Conservation (phyloP, 2,113 vertebrate genomes). For the Micronycteris hirsuta region DNA sequence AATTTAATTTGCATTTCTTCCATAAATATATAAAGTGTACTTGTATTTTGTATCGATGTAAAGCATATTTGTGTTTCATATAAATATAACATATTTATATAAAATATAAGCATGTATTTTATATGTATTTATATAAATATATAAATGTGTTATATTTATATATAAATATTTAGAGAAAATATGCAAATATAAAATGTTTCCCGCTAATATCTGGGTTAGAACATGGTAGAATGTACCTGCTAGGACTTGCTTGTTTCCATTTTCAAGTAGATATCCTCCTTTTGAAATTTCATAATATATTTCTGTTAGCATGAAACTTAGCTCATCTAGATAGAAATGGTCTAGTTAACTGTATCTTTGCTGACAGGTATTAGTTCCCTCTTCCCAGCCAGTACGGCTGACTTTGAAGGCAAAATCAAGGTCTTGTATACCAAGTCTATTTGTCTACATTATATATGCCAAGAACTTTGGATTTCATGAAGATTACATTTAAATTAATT, state of each 20-base stretch:
- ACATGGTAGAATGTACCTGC: background rate
- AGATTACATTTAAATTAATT: background rate
- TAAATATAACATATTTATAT: background rate
- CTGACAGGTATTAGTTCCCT: background rate
- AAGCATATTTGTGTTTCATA: background rate
- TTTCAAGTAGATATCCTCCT: background rate
- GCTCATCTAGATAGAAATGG: background rate
- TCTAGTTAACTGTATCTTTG: background rate
- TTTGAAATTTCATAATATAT: background rate
- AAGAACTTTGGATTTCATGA: background rate
- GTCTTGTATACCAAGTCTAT: background rate
- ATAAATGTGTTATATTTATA: background rate
- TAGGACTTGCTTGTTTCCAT: background rate
- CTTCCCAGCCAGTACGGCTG: background rate
- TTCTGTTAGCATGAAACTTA: background rate
- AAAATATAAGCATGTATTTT: too few species aligned
- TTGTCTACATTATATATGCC: background rate
- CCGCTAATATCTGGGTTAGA: background rate
- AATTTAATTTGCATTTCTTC: background rate
- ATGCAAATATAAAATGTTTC: background rate
- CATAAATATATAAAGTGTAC: background rate
- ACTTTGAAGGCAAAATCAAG: background rate
- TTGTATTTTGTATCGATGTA: background rate
- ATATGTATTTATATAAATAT: background rate
- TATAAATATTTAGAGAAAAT: background rate